Base-by-base conservation (phyloP, 2,113 vertebrate species). In the Anseranas semipalmata region DNA sequence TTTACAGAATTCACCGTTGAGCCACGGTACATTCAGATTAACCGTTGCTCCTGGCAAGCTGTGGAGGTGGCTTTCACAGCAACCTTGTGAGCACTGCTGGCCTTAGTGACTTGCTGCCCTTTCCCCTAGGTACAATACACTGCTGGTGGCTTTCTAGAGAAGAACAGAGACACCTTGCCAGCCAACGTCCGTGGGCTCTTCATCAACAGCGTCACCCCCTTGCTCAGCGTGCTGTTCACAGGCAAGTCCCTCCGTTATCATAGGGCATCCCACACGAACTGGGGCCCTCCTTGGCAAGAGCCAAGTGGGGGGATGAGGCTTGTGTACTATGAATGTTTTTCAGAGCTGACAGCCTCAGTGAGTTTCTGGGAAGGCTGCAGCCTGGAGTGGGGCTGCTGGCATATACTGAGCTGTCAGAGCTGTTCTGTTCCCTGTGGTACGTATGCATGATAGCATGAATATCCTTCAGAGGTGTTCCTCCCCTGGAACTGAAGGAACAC, bases 111-210 rank as follows among this genome's bases (percentile, higher is more conserved):
- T 41, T 81, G 18, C 48, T 92, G 35, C 30, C 35, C 37, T 82
- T 80, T 92, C 12, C 14, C 45, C 33, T 80, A 98, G 98, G 98
- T 98, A 10, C 97, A 98, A 18, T 98, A 98, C 9, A 87, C 96
- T 43, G 98, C 97, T 13, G 35, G 6, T 6, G 98, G 98, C 22
- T 98, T 98, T 84, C 97, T 98, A 21, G 98, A 98, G 95, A 98
- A 98, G 95, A 98, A 98, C 93, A 96, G 98, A 81, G 98, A 98
- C 95, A 98, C 97, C 11, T 96, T 98, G 48, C 98, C 98, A 71
- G 98, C 96, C 72, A 98, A 7, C 2, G 28, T 98, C 72, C 96
- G 87, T 43, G 94, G 96, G 24, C 97, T 98, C 25, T 98, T 98
- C 95, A 98, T 98, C 81, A 97, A 95, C 93, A 98, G 98, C 1